Evolutionary conservation across 2,888 invertebrate genomes (phyloP).

Genomic region (Uropetala carovei): DNA sequence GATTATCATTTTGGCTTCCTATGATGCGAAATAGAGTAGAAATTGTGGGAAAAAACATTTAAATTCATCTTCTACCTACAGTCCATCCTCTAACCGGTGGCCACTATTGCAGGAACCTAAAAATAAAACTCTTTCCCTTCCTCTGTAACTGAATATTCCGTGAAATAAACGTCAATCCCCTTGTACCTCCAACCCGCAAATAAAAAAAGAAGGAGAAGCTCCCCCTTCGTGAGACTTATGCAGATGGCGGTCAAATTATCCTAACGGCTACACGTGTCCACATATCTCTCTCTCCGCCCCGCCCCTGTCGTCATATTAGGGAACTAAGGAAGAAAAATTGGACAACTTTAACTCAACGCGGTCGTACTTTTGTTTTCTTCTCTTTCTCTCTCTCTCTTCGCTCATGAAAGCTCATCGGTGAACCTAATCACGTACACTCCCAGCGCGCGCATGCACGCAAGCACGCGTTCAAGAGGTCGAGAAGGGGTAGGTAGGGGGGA

Average conservation of each 20-base stretch:
- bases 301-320: background rate
- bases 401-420: background rate
- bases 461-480: background rate
- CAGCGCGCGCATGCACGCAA: background rate
- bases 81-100: too few relatives aligned
- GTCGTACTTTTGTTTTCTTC: background rate
- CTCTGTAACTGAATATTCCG: background rate
- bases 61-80: background rate
- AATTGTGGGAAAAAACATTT: background rate
- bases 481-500: background rate
- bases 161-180: background rate
- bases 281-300: background rate
- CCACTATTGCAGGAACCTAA: too few relatives aligned
- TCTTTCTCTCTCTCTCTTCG: background rate
- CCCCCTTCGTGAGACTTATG: background rate
- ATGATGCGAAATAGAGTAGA: background rate
- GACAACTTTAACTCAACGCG: background rate
- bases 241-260: background rate
- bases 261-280: slow-evolving; percentile 23
- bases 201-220: background rate
- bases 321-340: slow-evolving; percentile 32
- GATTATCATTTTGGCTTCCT: background rate
- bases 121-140: background rate
- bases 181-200: background rate
- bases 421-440: background rate